Evolutionary conservation across 1,140 invertebrate genomes (phyloP), one percentile per base, ranked within the genome.

Genomic region (Trypoxylus dichotomus): DNA sequence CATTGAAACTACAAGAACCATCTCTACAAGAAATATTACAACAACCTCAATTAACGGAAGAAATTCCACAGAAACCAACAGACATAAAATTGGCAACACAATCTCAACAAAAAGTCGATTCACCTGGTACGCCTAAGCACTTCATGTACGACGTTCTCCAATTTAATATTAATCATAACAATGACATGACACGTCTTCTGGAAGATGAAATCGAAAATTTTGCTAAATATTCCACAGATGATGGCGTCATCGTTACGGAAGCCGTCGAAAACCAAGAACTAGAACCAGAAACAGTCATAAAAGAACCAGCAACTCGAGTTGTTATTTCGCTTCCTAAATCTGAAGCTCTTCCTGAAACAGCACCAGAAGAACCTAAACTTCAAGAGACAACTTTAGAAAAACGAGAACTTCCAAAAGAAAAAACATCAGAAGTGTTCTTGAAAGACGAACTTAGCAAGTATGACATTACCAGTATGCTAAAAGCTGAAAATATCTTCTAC

Each of bases 361-460:
- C 15, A n/a, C 29, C 42, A 10, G 13, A 75, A 75, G 73, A 75
- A 47, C 25, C 43, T 15, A 13, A 11, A 11, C 77, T 80, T 77
- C 75, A 42, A 63, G 73, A 71, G 73, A 73, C 80, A 63, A 71
- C 75, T 75, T 83, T 86, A 42, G 86, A 87, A 85, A 87, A 89
- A 0, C 86, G 89, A 84, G 87, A 90, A 75, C 83, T 86, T 3
- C 87, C 87, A 29, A 83, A 87, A 72, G 84, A 84, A 74, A 80
- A 81, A 25, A 74, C 79, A 42, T 83, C 84, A 8, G 60, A 21
- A 63, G 10, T 63, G 1, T 63, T 24, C 11, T 27, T 63, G 11
- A 63, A 63, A 24, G 60, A 63, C 10, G 60, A 63, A 25, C 6
- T 63, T 24, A 21, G 24, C 5, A 21, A 21, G 5, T 63, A 63